Base-by-base conservation (phyloP, 1,140 invertebrate species). In the Heliconius himera region DNA sequence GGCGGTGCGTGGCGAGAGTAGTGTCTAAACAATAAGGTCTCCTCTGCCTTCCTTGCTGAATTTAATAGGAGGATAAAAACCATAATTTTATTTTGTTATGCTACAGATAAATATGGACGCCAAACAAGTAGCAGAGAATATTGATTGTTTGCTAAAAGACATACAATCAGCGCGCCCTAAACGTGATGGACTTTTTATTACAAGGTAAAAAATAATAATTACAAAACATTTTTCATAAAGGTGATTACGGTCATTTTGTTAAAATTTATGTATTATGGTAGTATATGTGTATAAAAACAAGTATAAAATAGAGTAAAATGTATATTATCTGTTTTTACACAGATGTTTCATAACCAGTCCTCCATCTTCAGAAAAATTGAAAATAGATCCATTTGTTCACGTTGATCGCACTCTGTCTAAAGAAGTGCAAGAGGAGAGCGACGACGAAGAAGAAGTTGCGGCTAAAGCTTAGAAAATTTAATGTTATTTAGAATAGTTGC, bases 111-210 rank as follows among this genome's bases (percentile, higher is more conserved):
- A 96, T 84, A 98, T 98, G 97, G 95, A 96, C 11, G 83, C 85
- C 2, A 93, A 96, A 79, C 93, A 97, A 56, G 93, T 98, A 70
- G 96, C 97, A 88, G 96, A 96, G 82, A 98, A 98, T 89, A 95
- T 98, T 83, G 87, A 87, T 66, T 88, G 93, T 0, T 79, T 97
- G 73, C 77, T 98, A 26, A 93, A 96, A 80, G 96, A 97, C 89
- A 85, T 98, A 72, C 91, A 96, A 82, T 83, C 82, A 3, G 93
- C 93, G 70, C 95, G 95, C 81, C 96, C 97, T 13, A 96, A 96
- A 86, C 92, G 96, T 70, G 93, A 95, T 75, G 96, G 96, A 11
- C 85, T 92, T 33, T 97, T 97, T 85, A 96, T 98, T 74, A 96
- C 95, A 26, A 96, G 96, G 96, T 96, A 95, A 78, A 36, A 51